Evolutionary conservation across 2,113 vertebrate genomes (phyloP), one percentile per base, ranked within the genome.

Genomic region (Lamprotornis superbus): DNA sequence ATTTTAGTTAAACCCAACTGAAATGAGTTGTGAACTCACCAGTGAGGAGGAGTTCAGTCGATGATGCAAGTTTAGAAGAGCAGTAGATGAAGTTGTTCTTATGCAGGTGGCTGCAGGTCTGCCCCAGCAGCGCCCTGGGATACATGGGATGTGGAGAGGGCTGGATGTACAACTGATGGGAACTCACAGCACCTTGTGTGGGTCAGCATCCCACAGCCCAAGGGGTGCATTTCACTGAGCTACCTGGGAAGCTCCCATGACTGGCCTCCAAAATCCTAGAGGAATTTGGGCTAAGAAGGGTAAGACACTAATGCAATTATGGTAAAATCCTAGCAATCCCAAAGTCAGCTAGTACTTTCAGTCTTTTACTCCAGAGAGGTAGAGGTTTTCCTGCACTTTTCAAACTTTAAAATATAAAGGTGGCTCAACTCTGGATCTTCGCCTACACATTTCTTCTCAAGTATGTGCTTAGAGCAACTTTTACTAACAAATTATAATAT

Each of bases 71-170:
- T 53, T 40, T 44, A 33, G 49, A 56, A n/a, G 19, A 30, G 23
- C 71, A 52, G 33, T 53, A 79, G 82, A 57, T 42, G 44, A 44
- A 37, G 6, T 7, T 52, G 16, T 23, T 55, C 37, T 64, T 12
- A 42, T 25, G 39, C 50, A 83, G 64, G 22, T 35, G 33, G n/a
- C 53, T 37, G 31, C n/a, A 64, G 53, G 44, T 81, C 40, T 40
- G 24, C 5, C 9, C 27, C 6, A 5, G 27, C 19, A 10, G 8
- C 31, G 16, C n/a, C 64, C 17, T 40, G 0, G 0, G 24, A 31
- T 22, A 35, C 4, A 0, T 1, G 17, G 20, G 11, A 24, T 57
- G 47, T 10, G 46, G 47, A 37, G n/a, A 0, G 1, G 7, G 6
- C n/a, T 63, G 53, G 25, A 17, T 50, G 27, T 17, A 37, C 10